Base-by-base conservation (phyloP, 2,888 invertebrate genomes). In the Nymphalis polychloros region DNA sequence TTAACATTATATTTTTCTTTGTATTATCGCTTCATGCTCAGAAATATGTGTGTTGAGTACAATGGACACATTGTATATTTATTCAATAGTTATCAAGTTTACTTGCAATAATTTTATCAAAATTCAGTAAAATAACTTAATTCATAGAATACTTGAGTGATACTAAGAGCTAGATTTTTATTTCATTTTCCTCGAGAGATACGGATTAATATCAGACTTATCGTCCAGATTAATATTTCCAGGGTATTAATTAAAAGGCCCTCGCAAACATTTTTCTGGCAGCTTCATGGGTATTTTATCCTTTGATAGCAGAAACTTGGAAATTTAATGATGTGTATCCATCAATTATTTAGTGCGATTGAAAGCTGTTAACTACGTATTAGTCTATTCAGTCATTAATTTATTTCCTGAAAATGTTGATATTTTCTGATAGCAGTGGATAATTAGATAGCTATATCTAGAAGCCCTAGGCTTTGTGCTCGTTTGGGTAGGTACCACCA, bases 241-340 rank as follows among this genome's bases (percentile, higher is more conserved):
- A 41, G 69, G 73, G 23, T 66, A 64, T 73, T 63, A 73, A 71
- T 71, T 72, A 75, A 76, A 68, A 70, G 65, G 68, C 71, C 67
- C 57, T 67, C 49, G 68, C 64, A 59, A 72, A 72, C 63, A 69
- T 68, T 68, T 61, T 35, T 46, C 46, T 64, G 68, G 55, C 48
- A 68, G 64, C 61, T 61, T 55, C 61, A 35, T 55, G 27, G 61
- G 17, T 66, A 55, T 55, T 55, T 55, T 55, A 55, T 61, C 46
- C 48, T 60, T 35, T 49, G 61, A 61, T 55, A 66, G 55, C 35
- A 60, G 55, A 31, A 49, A 55, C n/a, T 35, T 55, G 31, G 55
- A 55, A 35, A 31, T 31, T 8, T 55, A 6, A 35, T 31, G n/a
- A 31, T 31, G 35, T n/a, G 0, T 31, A 55, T 55, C 31, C 17